These are phyloP conservation scores for Mola mola DNA, from an alignment of 2,113 vertebrate genomes.

Conservation along the genomic window DNA sequence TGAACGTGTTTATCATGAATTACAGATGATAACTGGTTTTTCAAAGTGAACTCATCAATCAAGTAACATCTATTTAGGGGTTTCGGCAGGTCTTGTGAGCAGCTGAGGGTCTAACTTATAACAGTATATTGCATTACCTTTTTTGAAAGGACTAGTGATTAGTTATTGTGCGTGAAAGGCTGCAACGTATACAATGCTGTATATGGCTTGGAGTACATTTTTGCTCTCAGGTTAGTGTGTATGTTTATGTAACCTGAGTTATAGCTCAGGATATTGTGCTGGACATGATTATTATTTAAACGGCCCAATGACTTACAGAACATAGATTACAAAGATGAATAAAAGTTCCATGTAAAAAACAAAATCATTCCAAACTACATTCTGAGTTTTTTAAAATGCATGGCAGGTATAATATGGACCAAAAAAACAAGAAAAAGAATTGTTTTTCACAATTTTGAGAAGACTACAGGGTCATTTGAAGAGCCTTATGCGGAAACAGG, in stretches of 20 bases:
- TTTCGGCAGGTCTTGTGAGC: conserved; percentile 33
- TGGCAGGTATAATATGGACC: conserved; percentile 52
- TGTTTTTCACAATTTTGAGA: conserved; percentile 12
- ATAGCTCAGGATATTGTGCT: conserved; percentile 69
- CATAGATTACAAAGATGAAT: conserved; percentile 23
- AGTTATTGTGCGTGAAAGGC: conserved; percentile 61
- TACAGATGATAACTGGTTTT: conserved; percentile 41
- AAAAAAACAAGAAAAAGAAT: conserved; percentile 50
- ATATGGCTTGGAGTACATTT: conserved; percentile 67
- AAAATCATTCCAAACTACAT: conserved; percentile 36
- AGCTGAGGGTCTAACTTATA: conserved; percentile 56
- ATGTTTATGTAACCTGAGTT: conserved; percentile 72
- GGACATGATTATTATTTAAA: conserved; percentile 45
- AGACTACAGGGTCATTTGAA: conserved; percentile 74
- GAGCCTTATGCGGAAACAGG: conserved; percentile 79
- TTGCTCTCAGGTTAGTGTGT: conserved; percentile 79
- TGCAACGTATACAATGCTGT: conserved; percentile 63
- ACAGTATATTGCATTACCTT: conserved; percentile 34
- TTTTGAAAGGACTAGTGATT: conserved; percentile 45
- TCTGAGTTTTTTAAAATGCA: conserved; percentile 55
- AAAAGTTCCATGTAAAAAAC: conserved; percentile 25
- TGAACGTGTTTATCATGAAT: conserved; percentile 56
- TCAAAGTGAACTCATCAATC: conserved; percentile 47
- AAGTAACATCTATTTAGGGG: conserved; percentile 31
- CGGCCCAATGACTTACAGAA: conserved; percentile 46